Base-by-base conservation (phyloP, 2,888 invertebrate genomes). In the Xestia rhomboidea region DNA sequence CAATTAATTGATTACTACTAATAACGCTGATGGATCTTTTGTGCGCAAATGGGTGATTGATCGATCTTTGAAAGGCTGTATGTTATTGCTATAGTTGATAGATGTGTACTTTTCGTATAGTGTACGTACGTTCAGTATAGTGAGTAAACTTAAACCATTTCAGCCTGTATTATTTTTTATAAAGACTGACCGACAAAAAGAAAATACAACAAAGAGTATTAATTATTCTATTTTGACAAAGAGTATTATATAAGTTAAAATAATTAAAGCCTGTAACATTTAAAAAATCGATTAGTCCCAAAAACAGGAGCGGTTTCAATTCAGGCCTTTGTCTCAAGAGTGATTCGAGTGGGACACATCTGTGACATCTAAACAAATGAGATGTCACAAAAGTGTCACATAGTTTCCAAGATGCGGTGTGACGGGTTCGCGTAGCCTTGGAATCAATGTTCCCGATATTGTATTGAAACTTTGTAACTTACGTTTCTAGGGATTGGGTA, bases 361-460 rank as follows among this genome's bases (percentile, higher is more conserved):
- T 71, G 68, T 68, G 68, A 64, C 41, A 44, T 54, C 38, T 51
- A 73, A 57, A 79, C 81, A 84, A 83, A 81, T 76, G 66, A 69
- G 38, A 69, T 66, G 68, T 73, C 66, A 51, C 44, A 57, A n/a
- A 79, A 70, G 8, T 83, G 74, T 67, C 74, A 63, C 41, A 49
- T 7, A 57, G 60, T 69, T 34, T 49, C 2, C 24, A n/a, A 60
- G n/a, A 30, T 24, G 41, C 27, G 27, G 81, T 57, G 30, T 84
- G 62, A 54, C 21, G n/a, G 54, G 57, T 18, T 46, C 5, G n/a
- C 24, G 15, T 77, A 24, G 30, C 41, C 18, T 10, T 18, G 38
- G 63, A 63, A 64, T 79, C 66, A n/a, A 83, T 82, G 38, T 64
- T 24, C 15, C 38, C 64, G 46, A 68, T 77, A 69, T 68, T 68